Evolutionary conservation across 2,888 invertebrate genomes (phyloP).

Genomic region (Linnaemya vulpina): DNA sequence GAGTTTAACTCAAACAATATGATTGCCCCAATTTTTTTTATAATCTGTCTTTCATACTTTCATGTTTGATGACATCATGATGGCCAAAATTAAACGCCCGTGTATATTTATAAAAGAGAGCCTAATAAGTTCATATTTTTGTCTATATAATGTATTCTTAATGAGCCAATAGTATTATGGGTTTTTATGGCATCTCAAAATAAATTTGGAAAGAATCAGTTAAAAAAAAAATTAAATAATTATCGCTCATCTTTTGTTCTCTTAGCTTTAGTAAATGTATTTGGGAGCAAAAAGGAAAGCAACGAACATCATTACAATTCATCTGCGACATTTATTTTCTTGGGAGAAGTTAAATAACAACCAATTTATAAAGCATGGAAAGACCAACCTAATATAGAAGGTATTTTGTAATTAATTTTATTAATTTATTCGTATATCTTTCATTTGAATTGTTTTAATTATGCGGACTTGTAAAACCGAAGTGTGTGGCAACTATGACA

Average conservation of each 20-base stretch:
- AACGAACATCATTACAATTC: too few species aligned
- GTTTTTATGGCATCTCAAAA: neutral
- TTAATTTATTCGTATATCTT: too few species aligned
- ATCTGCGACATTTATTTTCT: too few species aligned
- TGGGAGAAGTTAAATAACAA: too few species aligned
- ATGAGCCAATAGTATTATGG: conserved; percentile 37
- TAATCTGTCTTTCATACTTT: conserved; percentile 23
- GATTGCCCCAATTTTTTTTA: neutral
- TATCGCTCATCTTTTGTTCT: neutral
- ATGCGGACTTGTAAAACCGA: too few species aligned
- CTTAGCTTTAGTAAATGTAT: neutral
- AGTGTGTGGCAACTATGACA: too few species aligned
- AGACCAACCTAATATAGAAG: too few species aligned
- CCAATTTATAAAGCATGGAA: too few species aligned
- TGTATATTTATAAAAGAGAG: conserved; percentile 5
- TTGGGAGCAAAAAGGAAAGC: too few species aligned
- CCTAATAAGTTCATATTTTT: conserved; percentile 42
- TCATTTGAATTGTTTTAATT: too few species aligned
- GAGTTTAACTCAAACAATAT: conserved; percentile 22
- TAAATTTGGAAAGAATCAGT: neutral
- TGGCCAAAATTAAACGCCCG: conserved; percentile 29
- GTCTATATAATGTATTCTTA: conserved; percentile 10
- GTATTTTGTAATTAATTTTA: too few species aligned
- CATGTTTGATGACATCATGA: conserved; percentile 61
- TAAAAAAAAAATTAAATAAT: neutral